Percentiles rank a stretch among this genome's conserved stretches.
phyloP scores from a whole-genome alignment of 2,113 vertebrate genomes.

The Cheirogaleus medius region DNA sequence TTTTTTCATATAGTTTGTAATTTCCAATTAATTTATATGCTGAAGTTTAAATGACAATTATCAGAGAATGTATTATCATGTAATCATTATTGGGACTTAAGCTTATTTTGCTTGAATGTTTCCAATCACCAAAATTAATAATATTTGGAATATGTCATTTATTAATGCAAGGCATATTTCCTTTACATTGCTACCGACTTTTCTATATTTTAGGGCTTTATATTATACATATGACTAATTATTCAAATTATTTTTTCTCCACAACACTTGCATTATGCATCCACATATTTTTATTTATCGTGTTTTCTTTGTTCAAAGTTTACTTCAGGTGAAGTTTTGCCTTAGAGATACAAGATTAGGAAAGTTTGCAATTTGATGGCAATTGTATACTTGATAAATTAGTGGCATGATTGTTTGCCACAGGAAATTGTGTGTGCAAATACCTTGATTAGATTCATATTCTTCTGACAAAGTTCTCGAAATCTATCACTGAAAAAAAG shows the following conservation, averaged over 20 bases:
- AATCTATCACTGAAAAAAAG: slow-evolving; percentile 71
- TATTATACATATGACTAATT: background rate
- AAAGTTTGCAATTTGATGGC: slow-evolving; percentile 39
- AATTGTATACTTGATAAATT: slow-evolving; percentile 53
- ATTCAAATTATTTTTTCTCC: background rate
- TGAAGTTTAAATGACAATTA: background rate
- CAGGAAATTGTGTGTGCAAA: slow-evolving; percentile 69
- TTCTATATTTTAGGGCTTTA: background rate
- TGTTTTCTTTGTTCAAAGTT: slow-evolving; percentile 7
- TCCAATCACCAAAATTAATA: background rate
- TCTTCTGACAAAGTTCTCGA: slow-evolving; percentile 71
- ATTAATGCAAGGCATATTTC: background rate
- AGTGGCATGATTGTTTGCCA: slow-evolving; percentile 66
- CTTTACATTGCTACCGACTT: background rate
- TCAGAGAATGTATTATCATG: background rate
- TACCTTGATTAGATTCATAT: slow-evolving; percentile 75
- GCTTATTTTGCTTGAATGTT: background rate
- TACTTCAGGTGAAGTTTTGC: slow-evolving; percentile 8
- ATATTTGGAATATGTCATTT: background rate
- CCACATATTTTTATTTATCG: background rate
- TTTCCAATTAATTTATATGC: background rate
- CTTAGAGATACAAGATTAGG: background rate
- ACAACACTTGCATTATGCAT: background rate
- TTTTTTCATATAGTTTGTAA: background rate
- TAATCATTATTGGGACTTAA: background rate